phyloP scores from a whole-genome alignment of 1,140 invertebrate species.

The Pseudomyrmex sp. region DNA sequence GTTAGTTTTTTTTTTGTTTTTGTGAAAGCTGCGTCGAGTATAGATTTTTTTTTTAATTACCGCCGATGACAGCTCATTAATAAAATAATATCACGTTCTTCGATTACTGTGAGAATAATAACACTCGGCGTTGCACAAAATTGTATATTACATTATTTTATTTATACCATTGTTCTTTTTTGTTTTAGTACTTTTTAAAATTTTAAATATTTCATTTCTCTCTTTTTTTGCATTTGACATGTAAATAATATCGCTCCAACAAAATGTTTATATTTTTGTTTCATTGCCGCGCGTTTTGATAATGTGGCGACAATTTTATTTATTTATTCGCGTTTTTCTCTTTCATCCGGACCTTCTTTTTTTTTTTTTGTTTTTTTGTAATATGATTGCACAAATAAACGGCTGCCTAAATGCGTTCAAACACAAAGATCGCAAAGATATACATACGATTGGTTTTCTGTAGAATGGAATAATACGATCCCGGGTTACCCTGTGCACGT shows the following conservation, averaged over 20 bases:
- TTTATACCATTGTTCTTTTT: not conserved
- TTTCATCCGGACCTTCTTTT: conserved; percentile 5
- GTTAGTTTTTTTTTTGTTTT: not conserved
- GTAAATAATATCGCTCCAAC: conserved; percentile 21
- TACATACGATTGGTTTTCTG: conserved; percentile 59
- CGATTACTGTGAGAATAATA: conserved; percentile 4
- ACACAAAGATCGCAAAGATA: conserved; percentile 57
- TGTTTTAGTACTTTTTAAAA: conserved; percentile 23
- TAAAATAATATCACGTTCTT: not conserved
- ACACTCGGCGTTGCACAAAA: not conserved
- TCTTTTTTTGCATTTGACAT: not conserved
- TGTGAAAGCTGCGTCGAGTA: not conserved
- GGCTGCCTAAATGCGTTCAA: conserved; percentile 35
- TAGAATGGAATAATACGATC: conserved; percentile 58
- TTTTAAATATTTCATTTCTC: not conserved
- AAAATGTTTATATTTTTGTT: conserved; percentile 34
- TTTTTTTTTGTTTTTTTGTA: conserved; percentile 31
- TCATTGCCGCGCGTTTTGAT: conserved; percentile 9
- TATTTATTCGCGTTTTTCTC: conserved; percentile 7
- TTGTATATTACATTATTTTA: not conserved
- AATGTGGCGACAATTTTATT: conserved; percentile 35
- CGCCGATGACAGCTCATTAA: not conserved
- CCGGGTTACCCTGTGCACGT: conserved; percentile 37
- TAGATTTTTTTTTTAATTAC: conserved; percentile 7
- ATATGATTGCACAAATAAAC: conserved; percentile 56